phyloP scores from a whole-genome alignment of 1,140 invertebrate species.

The Dendrolimus kikuchii region DNA sequence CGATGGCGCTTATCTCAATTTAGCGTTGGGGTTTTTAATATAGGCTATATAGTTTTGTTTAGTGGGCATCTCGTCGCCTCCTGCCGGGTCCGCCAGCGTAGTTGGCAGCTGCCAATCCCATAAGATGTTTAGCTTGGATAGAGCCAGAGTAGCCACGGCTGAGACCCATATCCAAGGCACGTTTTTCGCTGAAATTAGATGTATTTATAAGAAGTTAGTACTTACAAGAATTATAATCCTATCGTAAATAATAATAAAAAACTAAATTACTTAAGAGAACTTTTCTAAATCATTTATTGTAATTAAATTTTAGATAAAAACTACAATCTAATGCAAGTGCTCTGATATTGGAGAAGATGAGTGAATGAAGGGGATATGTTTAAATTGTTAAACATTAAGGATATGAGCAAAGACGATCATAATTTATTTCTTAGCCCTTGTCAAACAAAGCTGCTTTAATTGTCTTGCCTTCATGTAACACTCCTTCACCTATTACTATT shows the following conservation, averaged over 20 bases:
- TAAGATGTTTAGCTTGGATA: constrained; percentile 90
- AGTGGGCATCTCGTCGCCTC: constrained; percentile 78
- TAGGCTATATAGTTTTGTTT: constrained; percentile 15
- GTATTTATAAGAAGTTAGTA: too few species aligned
- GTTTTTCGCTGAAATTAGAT: constrained; percentile 77
- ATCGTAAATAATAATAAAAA: background rate
- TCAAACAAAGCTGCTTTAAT: too few species aligned
- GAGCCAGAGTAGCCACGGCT: constrained; percentile 90
- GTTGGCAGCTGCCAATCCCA: constrained; percentile 89
- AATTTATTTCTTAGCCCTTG: too few species aligned
- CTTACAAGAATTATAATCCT: background rate
- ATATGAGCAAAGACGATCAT: too few species aligned
- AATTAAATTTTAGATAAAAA: too few species aligned
- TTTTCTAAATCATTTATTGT: too few species aligned
- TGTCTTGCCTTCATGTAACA: too few species aligned
- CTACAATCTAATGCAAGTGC: too few species aligned
- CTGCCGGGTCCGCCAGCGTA: constrained; percentile 90
- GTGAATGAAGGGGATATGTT: too few species aligned
- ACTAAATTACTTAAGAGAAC: background rate
- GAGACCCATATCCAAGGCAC: constrained; percentile 86
- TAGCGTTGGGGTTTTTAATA: constrained; percentile 5
- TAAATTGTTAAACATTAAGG: too few species aligned
- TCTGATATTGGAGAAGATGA: too few species aligned
- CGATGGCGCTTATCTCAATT: constrained; percentile 4
- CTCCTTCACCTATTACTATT: too few species aligned